Base-by-base conservation (phyloP, 2,888 invertebrate genomes). In the Tachystola acroxantha region DNA sequence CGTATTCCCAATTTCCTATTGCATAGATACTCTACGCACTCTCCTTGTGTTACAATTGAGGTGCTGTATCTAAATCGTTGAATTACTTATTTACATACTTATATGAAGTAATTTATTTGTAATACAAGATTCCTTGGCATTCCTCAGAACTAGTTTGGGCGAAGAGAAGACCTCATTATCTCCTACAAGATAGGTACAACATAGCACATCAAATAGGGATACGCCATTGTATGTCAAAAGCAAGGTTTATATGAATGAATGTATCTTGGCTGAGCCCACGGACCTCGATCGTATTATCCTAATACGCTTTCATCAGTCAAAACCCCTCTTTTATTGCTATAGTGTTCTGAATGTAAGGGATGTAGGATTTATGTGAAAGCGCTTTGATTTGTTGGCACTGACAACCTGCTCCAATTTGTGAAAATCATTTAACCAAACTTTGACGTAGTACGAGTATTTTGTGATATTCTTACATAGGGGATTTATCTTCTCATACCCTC, bases 261-360 rank as follows among this genome's bases (percentile, higher is more conserved):
- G 33, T 29, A 24, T 33, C 10, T 16, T n/a, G 20, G 31, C 22
- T 4, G 13, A 35, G 26, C 10, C 20, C 12, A 12, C 14, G 25
- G 39, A 20, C 35, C 34, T 36, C 30, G 25, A 38, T 30, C 31
- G 40, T 40, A 36, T 36, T 36, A 36, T 22, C 27, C 28, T 36
- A 36, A 36, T 36, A 24, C 16, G 12, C 16, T 29, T 32, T 32
- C 36, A 40, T 36, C 36, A 36, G 33, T 40, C 40, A 36, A 40
- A 40, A 36, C 19, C 30, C 33, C 29, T 14, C 9, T 26, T 36
- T 36, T 37, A 34, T 29, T 25, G 30, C 29, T 26, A 33, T 13
- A 40, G 11, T 36, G 16, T 35, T 10, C 24, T 12, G 30, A 24
- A 36, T 36, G 22, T 35, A 35, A 26, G 10, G 7, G 28, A 12